A percentile compares a stretch with the other conserved stretches of the same genome.
These are phyloP conservation scores for Mus minutoides DNA, from an alignment of 2,797 vertebrate genomes.

Conservation along the genomic window DNA sequence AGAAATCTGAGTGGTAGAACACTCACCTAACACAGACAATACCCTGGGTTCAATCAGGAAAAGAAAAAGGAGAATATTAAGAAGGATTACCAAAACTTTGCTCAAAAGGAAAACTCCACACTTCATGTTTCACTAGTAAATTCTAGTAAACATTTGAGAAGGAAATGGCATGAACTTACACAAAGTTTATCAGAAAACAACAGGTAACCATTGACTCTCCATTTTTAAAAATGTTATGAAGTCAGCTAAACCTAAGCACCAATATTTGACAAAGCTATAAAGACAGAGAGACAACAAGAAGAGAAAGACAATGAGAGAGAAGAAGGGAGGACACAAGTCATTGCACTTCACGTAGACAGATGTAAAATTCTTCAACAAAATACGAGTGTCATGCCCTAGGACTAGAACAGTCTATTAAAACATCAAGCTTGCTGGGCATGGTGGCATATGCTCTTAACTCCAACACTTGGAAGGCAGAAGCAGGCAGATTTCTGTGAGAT, in stretches of 20 bases:
- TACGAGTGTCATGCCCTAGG: neutral
- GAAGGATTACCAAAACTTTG: neutral
- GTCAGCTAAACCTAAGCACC: neutral
- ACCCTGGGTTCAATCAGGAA: neutral
- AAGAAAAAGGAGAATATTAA: neutral
- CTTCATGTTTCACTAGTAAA: neutral
- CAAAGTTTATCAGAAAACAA: conserved; percentile 21
- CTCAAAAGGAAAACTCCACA: neutral
- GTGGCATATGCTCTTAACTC: neutral
- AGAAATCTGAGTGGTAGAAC: neutral
- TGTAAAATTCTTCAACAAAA: conserved; percentile 45
- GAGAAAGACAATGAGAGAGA: neutral
- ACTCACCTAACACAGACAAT: neutral
- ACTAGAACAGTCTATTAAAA: neutral
- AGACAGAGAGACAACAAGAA: neutral
- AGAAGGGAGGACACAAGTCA: neutral
- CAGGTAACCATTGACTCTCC: neutral
- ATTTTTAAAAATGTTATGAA: conserved; percentile 14
- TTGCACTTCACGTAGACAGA: neutral
- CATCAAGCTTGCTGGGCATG: neutral
- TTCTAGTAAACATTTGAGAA: neutral
- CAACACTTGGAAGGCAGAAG: neutral
- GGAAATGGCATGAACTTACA: neutral
- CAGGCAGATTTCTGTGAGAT: neutral
- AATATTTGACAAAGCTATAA: neutral